Base-by-base conservation (phyloP, 2,888 invertebrate genomes). In the Tiphia femorata region DNA sequence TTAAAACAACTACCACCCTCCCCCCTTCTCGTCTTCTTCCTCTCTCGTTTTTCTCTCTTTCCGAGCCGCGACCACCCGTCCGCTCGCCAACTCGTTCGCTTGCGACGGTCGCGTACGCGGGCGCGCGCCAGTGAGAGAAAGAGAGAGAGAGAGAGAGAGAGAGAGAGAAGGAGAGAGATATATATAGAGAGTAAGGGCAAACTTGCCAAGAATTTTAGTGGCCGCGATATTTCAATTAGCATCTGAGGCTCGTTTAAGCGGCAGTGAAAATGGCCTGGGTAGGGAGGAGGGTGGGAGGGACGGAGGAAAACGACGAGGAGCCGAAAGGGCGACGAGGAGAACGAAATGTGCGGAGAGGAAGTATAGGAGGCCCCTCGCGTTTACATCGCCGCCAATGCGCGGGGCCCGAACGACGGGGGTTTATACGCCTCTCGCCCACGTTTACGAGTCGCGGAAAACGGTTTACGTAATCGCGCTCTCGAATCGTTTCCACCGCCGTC, bases 211-310 rank as follows among this genome's bases (percentile, higher is more conserved):
- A 76, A 79, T 79, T 80, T 79, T 74, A 75, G 73, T 71, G 75
- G 73, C 75, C 75, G 76, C 79, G 72, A 79, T 82, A 81, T 80
- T 82, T 81, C 80, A 81, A 81, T 82, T 83, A 80, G 80, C 76
- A 75, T 74, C 73, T 67, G 67, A 67, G 68, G 69, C 73, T 75
- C 73, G 68, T 78, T 80, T 76, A 72, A 77, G 67, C 70, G 67
- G 67, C 70, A 69, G 69, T 69, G 72, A 76, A 75, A 75, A 67
- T 53, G 68, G n/a, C n/a, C n/a, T n/a, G n/a, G n/a, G n/a, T n/a
- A n/a, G n/a, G 64, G 52, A 60, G 67, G n/a, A n/a, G n/a, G n/a
- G 62, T 65, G 61, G 64, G 20, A 49, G 37, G 29, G 48, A 43
- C 25, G 51, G 46, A 49, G n/a, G 23, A 33, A 49, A 20, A 30